A percentile compares a stretch with the other conserved stretches of the same genome.
These are phyloP conservation scores for Drosophila simulans DNA, from an alignment of 1,140 invertebrate species.

Conservation along the genomic window DNA sequence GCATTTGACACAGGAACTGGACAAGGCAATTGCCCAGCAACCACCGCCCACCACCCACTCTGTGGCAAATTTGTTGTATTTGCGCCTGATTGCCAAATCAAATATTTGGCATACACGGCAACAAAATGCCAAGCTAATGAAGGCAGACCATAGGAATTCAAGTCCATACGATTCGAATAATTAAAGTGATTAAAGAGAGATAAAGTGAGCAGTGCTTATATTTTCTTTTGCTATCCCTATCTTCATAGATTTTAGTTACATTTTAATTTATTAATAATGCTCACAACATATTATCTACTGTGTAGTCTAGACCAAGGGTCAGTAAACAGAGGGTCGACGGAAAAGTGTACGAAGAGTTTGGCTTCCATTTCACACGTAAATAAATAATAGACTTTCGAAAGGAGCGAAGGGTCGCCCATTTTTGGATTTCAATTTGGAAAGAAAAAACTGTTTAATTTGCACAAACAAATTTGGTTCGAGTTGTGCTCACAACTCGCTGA, in stretches of 20 bases:
- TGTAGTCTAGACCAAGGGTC: constrained; percentile 2
- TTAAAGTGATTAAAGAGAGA: no score
- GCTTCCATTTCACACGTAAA: constrained; percentile 55
- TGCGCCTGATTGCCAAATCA: constrained; percentile 75
- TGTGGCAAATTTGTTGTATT: constrained; percentile 76
- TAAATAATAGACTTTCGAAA: constrained; percentile 41
- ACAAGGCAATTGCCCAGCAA: constrained; percentile 49
- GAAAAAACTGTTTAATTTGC: constrained; percentile 44
- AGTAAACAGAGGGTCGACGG: neutral
- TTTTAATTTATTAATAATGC: neutral
- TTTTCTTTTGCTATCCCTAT: no score
- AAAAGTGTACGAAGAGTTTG: constrained; percentile 5
- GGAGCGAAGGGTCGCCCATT: constrained; percentile 9
- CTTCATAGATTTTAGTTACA: neutral
- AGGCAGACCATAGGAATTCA: no score
- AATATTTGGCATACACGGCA: constrained; percentile 58
- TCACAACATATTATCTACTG: neutral
- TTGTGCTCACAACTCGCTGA: constrained; percentile 32
- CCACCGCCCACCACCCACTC: constrained; percentile 5
- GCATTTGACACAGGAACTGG: constrained; percentile 54
- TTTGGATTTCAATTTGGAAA: constrained; percentile 40
- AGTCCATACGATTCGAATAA: no score
- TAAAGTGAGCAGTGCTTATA: no score
- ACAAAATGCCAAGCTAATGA: constrained; percentile 1
- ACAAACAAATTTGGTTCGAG: constrained; percentile 33